Conservation (phyloP, 2,113 vertebrate species). For the Phalacrocorax carbo region DNA sequence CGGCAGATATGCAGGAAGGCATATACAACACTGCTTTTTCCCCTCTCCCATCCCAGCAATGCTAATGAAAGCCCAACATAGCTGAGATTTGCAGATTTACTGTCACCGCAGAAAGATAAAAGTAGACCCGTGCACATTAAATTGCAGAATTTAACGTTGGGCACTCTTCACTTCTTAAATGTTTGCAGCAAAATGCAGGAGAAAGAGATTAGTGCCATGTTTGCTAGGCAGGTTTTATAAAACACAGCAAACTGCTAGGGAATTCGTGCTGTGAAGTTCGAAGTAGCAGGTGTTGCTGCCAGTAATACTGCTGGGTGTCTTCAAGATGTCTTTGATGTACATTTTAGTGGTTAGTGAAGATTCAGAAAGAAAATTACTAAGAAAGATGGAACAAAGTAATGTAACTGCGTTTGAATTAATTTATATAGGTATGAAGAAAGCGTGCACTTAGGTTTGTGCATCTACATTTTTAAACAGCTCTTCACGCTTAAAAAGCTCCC, state of each 20-base stretch:
- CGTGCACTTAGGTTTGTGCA: neutral
- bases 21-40: neutral
- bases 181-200: neutral
- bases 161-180: neutral
- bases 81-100: constrained; percentile 27
- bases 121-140: neutral
- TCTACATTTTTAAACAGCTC: neutral
- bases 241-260: neutral
- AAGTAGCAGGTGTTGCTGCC: constrained; percentile 29
- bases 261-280: neutral
- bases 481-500: neutral
- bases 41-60: neutral
- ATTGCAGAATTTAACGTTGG: rapidly evolving
- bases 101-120: neutral
- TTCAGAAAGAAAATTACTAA: neutral
- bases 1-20: constrained; percentile 46
- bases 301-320: neutral
- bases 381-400: neutral
- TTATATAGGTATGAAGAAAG: neutral
- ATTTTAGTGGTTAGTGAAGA: neutral
- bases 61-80: neutral
- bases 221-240: neutral
- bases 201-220: neutral
- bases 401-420: neutral
- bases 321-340: neutral